Evolutionary conservation across 2,888 invertebrate species (phyloP).

Genomic region (Lycophotia porphyrea): DNA sequence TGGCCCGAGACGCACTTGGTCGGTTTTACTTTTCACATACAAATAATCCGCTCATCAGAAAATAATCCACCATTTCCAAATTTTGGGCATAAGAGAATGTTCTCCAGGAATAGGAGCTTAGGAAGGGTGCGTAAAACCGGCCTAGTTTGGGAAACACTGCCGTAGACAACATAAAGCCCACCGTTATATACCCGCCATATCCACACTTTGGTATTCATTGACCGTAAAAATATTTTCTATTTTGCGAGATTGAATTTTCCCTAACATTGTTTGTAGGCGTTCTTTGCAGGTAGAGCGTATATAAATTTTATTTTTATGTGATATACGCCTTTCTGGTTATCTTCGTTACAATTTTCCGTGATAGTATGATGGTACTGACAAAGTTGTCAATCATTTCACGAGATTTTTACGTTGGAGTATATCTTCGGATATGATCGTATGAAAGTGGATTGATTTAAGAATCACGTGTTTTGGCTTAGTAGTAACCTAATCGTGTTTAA

Average conservation of each 20-base stretch:
- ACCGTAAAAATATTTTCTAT: constrained; percentile 89
- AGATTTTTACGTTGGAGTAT: constrained; percentile 30
- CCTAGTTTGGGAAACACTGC: constrained; percentile 64
- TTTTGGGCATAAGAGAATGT: constrained; percentile 38
- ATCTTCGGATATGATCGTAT: constrained; percentile 6
- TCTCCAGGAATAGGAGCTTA: constrained; percentile 34
- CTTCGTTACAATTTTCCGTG: constrained; percentile 67
- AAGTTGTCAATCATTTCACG: constrained; percentile 58
- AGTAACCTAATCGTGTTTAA: not conserved
- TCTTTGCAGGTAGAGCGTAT: constrained; percentile 78
- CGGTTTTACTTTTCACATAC: not conserved
- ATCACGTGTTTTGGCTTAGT: not conserved
- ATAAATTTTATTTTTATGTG: constrained; percentile 80
- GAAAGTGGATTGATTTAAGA: constrained; percentile 1
- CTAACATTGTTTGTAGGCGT: constrained; percentile 87
- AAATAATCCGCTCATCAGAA: constrained; percentile 44
- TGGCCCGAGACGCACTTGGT: no score
- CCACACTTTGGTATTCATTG: constrained; percentile 88
- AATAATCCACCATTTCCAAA: constrained; percentile 39
- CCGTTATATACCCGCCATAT: constrained; percentile 73
- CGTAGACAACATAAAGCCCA: constrained; percentile 76
- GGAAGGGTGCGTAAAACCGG: constrained; percentile 44
- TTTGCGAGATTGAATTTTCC: constrained; percentile 87
- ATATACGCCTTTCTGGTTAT: constrained; percentile 70
- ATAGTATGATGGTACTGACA: constrained; percentile 68